Conservation (phyloP, 1,140 invertebrate genomes). For the Sitobion miscanthi region DNA sequence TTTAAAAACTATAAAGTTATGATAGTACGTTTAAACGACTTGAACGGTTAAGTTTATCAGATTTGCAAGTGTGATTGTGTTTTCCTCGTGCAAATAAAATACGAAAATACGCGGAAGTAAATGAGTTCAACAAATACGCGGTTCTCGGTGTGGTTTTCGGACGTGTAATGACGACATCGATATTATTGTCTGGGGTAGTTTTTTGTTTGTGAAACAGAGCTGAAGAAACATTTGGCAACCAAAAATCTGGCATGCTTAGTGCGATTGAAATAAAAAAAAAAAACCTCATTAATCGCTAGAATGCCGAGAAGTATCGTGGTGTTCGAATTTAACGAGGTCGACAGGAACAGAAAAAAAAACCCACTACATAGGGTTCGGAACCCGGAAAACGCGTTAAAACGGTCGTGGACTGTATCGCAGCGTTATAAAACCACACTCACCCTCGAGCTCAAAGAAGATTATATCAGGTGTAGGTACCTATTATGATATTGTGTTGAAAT, state of each 20-base stretch:
- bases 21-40: not conserved
- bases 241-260: constrained; percentile 10
- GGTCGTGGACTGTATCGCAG: not conserved
- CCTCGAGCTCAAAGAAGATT: not conserved
- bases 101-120: not conserved
- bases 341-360: not conserved
- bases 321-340: not conserved
- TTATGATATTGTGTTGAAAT: not conserved
- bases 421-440: constrained; percentile 1
- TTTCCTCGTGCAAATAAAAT: not conserved
- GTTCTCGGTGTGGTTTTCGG: not conserved
- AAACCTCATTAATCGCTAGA: not conserved
- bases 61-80: not conserved
- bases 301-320: not conserved
- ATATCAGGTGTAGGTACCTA: not conserved
- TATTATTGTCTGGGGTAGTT: not conserved
- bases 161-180: not conserved
- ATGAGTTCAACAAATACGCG: not conserved
- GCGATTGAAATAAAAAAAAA: not conserved
- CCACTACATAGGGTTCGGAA: not conserved
- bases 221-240: constrained; percentile 9
- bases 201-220: not conserved
- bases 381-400: not conserved
- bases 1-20: not conserved
- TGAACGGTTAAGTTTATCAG: not conserved